These are phyloP conservation scores for Drosophila arizonae DNA, from an alignment of 1,140 invertebrate genomes.

Conservation along the genomic window DNA sequence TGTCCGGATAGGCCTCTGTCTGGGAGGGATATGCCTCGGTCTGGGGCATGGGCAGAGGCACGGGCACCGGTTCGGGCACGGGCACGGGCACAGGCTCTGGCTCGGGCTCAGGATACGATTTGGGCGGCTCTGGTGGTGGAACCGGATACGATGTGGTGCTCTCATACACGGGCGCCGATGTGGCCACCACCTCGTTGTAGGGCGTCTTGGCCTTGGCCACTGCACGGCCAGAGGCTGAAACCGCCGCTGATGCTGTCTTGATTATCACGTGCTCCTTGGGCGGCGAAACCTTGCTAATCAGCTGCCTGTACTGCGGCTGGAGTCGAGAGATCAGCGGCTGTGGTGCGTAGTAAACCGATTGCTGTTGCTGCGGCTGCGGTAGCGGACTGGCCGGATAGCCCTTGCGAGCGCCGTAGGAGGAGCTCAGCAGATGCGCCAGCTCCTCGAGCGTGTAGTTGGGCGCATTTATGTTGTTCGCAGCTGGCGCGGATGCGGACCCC, in stretches of 20 bases:
- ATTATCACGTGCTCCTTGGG: constrained; percentile 25
- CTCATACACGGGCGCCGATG: constrained; percentile 53
- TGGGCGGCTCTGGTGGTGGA: constrained; percentile 28
- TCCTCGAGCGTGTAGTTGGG: constrained; percentile 72
- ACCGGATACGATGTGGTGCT: constrained; percentile 61
- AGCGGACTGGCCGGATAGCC: constrained; percentile 36
- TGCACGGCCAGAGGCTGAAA: constrained; percentile 25
- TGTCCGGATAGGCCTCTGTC: constrained; percentile 49
- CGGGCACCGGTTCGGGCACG: neutral
- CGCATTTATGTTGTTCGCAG: constrained; percentile 48
- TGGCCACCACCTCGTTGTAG: constrained; percentile 62
- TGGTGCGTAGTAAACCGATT: constrained; percentile 51
- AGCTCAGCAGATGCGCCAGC: constrained; percentile 63
- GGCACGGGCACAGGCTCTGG: neutral
- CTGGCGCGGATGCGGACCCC: constrained; percentile 29
- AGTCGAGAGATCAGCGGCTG: neutral
- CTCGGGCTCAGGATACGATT: constrained; percentile 28
- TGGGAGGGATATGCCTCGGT: constrained; percentile 51
- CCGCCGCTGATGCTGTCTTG: constrained; percentile 39
- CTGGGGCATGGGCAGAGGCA: constrained; percentile 31
- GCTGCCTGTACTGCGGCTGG: constrained; percentile 21
- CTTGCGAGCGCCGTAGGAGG: constrained; percentile 58
- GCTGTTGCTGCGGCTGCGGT: constrained; percentile 18
- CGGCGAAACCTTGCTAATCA: constrained; percentile 36
- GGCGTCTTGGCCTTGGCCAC: constrained; percentile 66